Evolutionary conservation across 2,113 vertebrate genomes (phyloP).

Genomic region (Corythoichthys intestinalis): DNA sequence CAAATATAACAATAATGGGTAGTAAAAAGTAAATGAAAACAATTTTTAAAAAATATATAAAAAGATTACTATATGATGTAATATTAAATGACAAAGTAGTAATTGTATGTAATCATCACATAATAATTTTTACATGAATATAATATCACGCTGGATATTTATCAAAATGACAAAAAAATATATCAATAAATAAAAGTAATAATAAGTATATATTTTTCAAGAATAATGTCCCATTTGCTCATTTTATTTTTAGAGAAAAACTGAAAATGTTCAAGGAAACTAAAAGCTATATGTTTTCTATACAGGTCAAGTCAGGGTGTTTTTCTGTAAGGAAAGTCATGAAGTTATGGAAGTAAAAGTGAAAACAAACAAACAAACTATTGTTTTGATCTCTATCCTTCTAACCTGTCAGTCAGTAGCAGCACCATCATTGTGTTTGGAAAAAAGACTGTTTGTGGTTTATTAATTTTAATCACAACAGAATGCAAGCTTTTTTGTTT

Average conservation of each 20-base stretch:
- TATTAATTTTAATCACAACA: slow-evolving; percentile 79
- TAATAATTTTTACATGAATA: neutral
- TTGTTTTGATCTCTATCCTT: neutral
- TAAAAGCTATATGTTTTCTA: too few species aligned
- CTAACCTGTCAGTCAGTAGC: neutral
- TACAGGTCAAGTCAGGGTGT: too few species aligned
- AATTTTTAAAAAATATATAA: too few species aligned
- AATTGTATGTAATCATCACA: too few species aligned
- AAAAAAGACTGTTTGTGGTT: slow-evolving; percentile 76
- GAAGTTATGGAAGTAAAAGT: neutral
- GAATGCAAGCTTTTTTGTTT: slow-evolving; percentile 36
- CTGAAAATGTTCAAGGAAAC: neutral
- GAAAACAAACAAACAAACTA: neutral
- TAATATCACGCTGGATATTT: neutral
- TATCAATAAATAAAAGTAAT: neutral
- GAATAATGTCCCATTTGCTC: neutral
- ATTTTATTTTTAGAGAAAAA: neutral
- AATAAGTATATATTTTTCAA: neutral
- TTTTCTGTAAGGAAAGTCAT: too few species aligned
- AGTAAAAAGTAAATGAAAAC: too few species aligned
- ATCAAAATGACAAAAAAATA: neutral
- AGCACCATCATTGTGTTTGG: slow-evolving; percentile 45
- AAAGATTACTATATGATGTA: too few species aligned
- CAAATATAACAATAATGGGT: too few species aligned
- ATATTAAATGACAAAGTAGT: too few species aligned